Evolutionary conservation across 2,888 invertebrate species (phyloP), one percentile per base, ranked within the genome.

Genomic region (Pemphredon lugubris): DNA sequence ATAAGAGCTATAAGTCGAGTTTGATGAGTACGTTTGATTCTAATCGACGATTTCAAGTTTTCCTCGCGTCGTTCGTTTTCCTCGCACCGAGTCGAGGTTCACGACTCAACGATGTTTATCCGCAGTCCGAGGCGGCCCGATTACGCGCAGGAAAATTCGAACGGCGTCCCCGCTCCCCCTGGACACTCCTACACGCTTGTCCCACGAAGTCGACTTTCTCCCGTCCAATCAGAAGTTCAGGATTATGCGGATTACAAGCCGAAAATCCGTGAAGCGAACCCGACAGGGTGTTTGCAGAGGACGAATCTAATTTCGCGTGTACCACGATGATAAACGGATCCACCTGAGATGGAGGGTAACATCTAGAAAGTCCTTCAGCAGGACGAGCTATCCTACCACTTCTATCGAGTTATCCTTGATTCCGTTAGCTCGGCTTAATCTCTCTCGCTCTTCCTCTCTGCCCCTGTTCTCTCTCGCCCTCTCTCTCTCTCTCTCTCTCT

Each of bases 231-330:
- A 50, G 57, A 30, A 44, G 48, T 21, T 21, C 30, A 18, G 48
- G 57, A 63, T 68, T 68, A 68, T 51, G 4, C 39, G 64, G 45
- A 60, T 30, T 57, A 66, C 45, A n/a, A 14, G 11, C 13, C 11
- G 67, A 67, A 74, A 74, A 64, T 61, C 54, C 63, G 73, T 67
- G 65, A 78, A 79, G 75, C 65, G 77, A 82, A 76, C 60, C 69
- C 65, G 67, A 58, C 67, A 68, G 68, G 77, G 72, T 82, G 75
- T 84, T 84, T 81, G 76, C 75, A 50, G 47, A 83, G 79, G 83
- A 75, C 73, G 64, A 74, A 75, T 78, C 74, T 77, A 81, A 81
- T 84, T 83, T 71, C 68, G 57, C 75, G 69, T 74, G 72, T 69
- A 67, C 47, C 72, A 55, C 47, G 50, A 67, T 72, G 80, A 83